Percentiles rank a stretch among this genome's conserved stretches.
Conservation (phyloP, 2,888 invertebrate species). For the Lycaena phlaeas region DNA sequence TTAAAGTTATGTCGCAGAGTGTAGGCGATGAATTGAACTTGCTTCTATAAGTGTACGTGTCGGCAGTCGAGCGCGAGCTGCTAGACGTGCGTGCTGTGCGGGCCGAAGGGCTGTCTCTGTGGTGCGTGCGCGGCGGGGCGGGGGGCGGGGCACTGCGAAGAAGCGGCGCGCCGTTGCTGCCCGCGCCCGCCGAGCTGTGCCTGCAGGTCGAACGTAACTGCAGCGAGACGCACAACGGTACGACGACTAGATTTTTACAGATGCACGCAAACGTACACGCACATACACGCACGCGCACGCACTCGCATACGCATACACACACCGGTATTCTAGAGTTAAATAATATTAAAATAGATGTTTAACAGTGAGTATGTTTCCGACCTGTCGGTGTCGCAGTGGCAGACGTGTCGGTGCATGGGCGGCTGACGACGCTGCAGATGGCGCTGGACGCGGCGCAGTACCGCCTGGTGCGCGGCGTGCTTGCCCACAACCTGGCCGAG, state of each 20-base stretch:
- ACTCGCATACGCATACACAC: too few relatives aligned
- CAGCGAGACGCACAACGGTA: constrained; percentile 72
- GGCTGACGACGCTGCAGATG: constrained; percentile 87
- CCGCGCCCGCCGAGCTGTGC: constrained; percentile 85
- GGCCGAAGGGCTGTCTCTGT: constrained; percentile 84
- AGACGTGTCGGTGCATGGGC: constrained; percentile 88
- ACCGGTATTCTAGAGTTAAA: too few relatives aligned
- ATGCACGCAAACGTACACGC: neutral
- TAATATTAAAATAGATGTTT: too few relatives aligned
- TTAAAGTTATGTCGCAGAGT: too few relatives aligned
- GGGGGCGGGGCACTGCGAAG: constrained; percentile 61
- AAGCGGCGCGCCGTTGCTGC: constrained; percentile 80
- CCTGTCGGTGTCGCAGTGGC: constrained; percentile 73
- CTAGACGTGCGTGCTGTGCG: constrained; percentile 83
- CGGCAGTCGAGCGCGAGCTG: constrained; percentile 53
- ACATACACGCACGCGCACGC: too few relatives aligned
- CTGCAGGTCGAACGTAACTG: constrained; percentile 89
- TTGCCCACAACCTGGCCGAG: constrained; percentile 93
- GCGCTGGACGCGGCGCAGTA: constrained; percentile 89
- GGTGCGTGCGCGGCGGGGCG: constrained; percentile 69
- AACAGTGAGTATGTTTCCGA: too few relatives aligned
- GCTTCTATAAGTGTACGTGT: neutral
- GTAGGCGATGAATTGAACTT: too few relatives aligned
- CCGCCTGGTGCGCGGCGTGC: constrained; percentile 87
- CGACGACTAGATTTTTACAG: too few relatives aligned